Conservation (phyloP, 2,113 vertebrate species). For the Grallaria varia region DNA sequence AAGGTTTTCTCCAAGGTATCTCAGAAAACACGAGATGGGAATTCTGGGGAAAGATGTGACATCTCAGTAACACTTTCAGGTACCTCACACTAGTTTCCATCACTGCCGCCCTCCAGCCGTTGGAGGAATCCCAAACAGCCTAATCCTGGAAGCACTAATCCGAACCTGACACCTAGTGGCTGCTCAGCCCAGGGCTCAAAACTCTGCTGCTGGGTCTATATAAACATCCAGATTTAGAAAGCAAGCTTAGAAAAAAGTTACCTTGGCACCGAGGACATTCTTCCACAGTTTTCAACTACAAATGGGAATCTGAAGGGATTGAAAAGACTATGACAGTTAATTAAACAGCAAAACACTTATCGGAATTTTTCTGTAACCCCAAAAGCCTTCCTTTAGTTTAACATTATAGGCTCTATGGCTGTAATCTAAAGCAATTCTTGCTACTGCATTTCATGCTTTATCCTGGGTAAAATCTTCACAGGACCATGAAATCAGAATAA, state of each 20-base stretch:
- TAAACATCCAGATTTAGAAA: background rate
- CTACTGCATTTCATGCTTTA: background rate
- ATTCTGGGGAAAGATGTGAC: background rate
- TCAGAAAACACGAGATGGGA: background rate
- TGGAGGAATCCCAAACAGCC: fast-evolving
- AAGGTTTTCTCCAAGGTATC: background rate
- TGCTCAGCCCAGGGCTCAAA: no score
- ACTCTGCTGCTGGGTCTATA: fast-evolving
- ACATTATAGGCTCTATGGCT: background rate
- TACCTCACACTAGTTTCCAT: background rate
- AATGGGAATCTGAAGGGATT: background rate
- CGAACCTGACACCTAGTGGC: slow-evolving; percentile 48
- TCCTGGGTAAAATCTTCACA: background rate
- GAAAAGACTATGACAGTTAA: background rate
- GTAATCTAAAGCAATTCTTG: background rate
- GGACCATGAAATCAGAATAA: background rate
- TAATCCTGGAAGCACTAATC: background rate
- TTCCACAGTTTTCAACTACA: background rate
- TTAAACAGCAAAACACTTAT: background rate
- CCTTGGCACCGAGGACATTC: fast-evolving
- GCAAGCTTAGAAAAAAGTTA: background rate
- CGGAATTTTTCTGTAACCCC: background rate
- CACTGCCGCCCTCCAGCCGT: fast-evolving
- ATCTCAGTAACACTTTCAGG: background rate
- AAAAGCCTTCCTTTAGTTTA: background rate